Base-by-base conservation (phyloP, 2,888 invertebrate genomes). In the Amblyjoppa fuscipennis region DNA sequence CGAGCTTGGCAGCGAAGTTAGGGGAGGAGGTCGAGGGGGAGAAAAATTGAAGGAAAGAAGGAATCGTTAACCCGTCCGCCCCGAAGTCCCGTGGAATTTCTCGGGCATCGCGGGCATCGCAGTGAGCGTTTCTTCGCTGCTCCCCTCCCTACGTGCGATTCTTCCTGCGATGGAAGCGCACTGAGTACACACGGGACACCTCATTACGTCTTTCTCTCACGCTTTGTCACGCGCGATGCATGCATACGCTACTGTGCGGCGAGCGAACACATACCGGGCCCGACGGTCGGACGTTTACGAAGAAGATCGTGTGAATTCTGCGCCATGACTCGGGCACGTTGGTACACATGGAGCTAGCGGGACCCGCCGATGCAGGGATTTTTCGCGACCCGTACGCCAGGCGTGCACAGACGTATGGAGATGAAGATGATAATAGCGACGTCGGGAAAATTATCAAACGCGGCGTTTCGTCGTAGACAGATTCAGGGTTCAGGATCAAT, bases 181-280 rank as follows among this genome's bases (percentile, higher is more conserved):
- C 56, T 53, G 64, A 75, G 45, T 49, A 79, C 59, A 73, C 76
- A 76, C 66, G 20, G 45, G 53, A 56, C 82, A 70, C 51, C 41
- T 83, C 87, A 83, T 87, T 87, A 86, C 78, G 78, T 87, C 86
- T 88, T 86, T 88, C 86, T 87, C 87, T 87, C 85, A 70, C 85
- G 86, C 83, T 87, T 88, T 85, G 87, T 88, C 86, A 80, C 85
- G 82, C 77, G 81, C 85, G 64, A 78, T 71, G 61, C 71, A 69
- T 84, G 56, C 71, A 73, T 83, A 83, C 38, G 38, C 31, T 64
- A 64, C 34, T n/a, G 45, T 56, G 34, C 59, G 61, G 68, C 70
- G 64, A 56, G 71, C 64, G 61, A 66, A 66, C 45, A 75, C 66
- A 80, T 53, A 56, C 53, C 2, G 1, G 13, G 11, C 5, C 5